Evolutionary conservation across 2,888 invertebrate genomes (phyloP), one percentile per base, ranked within the genome.

Genomic region (Pseudanteris insignis): DNA sequence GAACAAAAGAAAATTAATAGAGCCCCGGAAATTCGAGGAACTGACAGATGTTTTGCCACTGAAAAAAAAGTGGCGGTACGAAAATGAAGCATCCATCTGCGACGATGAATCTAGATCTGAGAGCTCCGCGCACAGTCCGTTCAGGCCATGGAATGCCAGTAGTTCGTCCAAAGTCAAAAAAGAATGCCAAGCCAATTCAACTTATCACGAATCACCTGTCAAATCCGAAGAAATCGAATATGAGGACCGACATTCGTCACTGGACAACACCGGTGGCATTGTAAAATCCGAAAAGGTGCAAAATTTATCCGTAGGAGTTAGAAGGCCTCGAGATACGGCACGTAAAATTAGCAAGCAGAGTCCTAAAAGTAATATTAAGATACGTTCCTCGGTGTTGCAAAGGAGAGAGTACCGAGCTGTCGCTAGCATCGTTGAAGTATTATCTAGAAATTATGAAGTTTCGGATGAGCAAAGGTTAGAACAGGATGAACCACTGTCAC

Each of bases 1-100:
- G 74, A 79, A 81, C 66, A 89, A 89, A 75, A 81, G 89, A 54
- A 89, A 89, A 76, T 82, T 86, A 55, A 84, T 85, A 11, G 88
- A 88, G 60, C 87, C 90, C 0, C 81, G 85, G 34, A 88, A 88
- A 69, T 83, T 88, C 2, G 75, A 79, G 10, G 82, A 81, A 50
- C 67, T 77, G 69, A 36, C 71, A 78, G 66, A 75, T 78, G 75
- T 83, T 64, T 82, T 84, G 1, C 90, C 91, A 0, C 83, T 89
- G 0, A 89, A 90, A 77, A 91, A 91, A 75, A 84, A 90, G 30
- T 55, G 76, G 26, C 61, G 72, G 13, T 76, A 67, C 66, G 71
- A 72, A 74, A 81, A 67, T 1, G 51, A 63, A 26, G 54, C 63
- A 25, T 38, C 63, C 15, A 81, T 81, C 0, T 82, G 81, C 63